Conservation (phyloP, 2,797 vertebrate genomes). For the Cirrhinus mrigala region DNA sequence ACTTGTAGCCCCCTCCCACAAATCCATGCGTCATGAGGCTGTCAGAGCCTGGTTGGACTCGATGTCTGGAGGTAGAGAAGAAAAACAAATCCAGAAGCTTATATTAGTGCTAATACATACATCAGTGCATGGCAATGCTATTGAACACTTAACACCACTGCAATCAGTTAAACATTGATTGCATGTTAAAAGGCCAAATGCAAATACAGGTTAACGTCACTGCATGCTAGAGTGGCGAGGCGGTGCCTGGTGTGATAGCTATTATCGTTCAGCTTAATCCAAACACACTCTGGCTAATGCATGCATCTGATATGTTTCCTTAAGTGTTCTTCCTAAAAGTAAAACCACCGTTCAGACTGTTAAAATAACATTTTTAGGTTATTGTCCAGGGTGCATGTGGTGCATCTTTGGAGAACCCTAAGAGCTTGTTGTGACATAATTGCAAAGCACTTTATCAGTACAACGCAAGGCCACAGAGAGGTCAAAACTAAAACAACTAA, state of each 20-base stretch:
- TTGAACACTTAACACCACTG: constrained; percentile 51
- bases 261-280: neutral
- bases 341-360: neutral
- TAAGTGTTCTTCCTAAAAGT: neutral
- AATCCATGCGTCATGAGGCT: constrained; percentile 90
- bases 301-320: constrained; percentile 20
- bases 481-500: neutral
- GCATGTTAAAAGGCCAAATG: constrained; percentile 55
- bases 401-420: neutral
- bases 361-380: neutral
- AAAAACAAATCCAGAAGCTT: constrained; percentile 46
- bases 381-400: neutral
- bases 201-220: constrained; percentile 61
- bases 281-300: constrained; percentile 5
- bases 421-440: neutral
- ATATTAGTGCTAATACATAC: constrained; percentile 21
- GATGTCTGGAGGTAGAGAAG: constrained; percentile 95
- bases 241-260: neutral
- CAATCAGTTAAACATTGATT: constrained; percentile 62
- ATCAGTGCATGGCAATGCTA: constrained; percentile 46
- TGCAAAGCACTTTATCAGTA: neutral
- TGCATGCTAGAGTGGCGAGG: constrained; percentile 42
- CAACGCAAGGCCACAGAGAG: neutral
- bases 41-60: constrained; percentile 99
- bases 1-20: constrained; percentile 90